phyloP scores from a whole-genome alignment of 2,797 vertebrate genomes.

The Thalassophryne amazonica region DNA sequence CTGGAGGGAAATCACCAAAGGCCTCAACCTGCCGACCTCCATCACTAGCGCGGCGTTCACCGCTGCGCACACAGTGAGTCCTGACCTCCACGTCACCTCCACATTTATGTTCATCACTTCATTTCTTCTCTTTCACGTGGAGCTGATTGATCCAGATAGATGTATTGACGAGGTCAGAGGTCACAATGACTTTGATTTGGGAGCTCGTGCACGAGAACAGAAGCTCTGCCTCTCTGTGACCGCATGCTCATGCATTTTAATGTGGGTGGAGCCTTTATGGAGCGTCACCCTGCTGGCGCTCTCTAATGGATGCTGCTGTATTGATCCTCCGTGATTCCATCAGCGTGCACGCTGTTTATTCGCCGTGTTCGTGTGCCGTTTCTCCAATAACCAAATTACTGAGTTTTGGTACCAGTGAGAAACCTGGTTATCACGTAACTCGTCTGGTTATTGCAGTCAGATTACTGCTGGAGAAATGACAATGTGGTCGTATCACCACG shows the following conservation, averaged over 20 bases:
- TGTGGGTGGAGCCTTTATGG: conserved; percentile 39
- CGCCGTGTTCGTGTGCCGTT: too few species aligned
- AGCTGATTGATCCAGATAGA: conserved; percentile 62
- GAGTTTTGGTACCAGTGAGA: neutral
- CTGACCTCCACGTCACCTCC: conserved; percentile 7
- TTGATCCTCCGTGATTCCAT: conserved; percentile 51
- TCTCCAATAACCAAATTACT: conserved; percentile 3
- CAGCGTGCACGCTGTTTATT: conserved; percentile 36
- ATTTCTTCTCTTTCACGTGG: conserved; percentile 56
- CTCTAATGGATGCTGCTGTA: conserved; percentile 65
- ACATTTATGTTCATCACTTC: conserved; percentile 36
- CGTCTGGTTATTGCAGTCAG: neutral
- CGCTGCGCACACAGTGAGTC: conserved; percentile 91
- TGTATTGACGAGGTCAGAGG: conserved; percentile 73
- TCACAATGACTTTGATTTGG: conserved; percentile 57
- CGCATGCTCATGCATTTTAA: conserved; percentile 75
- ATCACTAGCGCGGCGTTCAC: conserved; percentile 99
- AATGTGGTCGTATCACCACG: neutral
- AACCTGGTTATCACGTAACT: neutral
- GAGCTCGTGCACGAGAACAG: conserved; percentile 26
- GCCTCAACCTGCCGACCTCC: conserved; percentile 96
- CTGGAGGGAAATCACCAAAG: conserved; percentile 98
- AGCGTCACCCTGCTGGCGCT: conserved; percentile 21
- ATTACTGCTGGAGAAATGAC: neutral
- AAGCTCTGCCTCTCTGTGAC: conserved; percentile 23